Percentiles rank a stretch among this genome's conserved stretches.
Conservation (phyloP, 1,140 invertebrate species). For the Venturia canescens region DNA sequence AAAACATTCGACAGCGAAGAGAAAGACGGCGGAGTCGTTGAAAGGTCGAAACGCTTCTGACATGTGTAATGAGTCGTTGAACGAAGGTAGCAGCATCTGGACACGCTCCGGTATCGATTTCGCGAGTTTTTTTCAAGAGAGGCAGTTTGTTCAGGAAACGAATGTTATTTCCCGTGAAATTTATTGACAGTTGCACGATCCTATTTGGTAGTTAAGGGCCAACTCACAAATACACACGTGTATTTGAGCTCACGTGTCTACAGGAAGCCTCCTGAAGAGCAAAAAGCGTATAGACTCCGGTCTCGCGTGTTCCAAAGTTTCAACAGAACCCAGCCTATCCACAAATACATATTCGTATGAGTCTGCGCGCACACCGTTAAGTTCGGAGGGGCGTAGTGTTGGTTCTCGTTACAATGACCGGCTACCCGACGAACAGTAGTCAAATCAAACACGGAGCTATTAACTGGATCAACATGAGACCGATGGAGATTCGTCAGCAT, state of each 20-base stretch:
- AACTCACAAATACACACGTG: not conserved
- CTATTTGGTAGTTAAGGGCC: not conserved
- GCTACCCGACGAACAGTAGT: constrained; percentile 67
- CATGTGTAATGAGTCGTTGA: not conserved
- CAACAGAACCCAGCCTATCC: not conserved
- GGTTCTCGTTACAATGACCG: constrained; percentile 58
- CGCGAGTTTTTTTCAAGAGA: not conserved
- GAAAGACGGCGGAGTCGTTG: no score
- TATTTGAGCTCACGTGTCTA: not conserved
- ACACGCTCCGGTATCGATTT: not conserved
- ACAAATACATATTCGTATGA: not conserved
- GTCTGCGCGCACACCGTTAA: not conserved
- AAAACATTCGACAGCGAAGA: no score
- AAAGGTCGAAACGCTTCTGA: not conserved
- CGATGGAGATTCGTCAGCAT: constrained; percentile 48
- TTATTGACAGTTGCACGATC: not conserved
- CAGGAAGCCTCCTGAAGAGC: not conserved
- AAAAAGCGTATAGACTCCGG: not conserved
- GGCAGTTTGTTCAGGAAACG: not conserved
- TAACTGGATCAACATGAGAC: constrained; percentile 70
- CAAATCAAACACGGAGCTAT: constrained; percentile 72
- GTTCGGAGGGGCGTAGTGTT: not conserved
- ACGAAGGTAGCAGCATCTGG: constrained; percentile 1
- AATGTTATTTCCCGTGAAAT: constrained; percentile 11
- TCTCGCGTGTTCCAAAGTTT: not conserved